Base-by-base conservation (phyloP, 2,888 invertebrate species). In the Clepsis dumicolana region DNA sequence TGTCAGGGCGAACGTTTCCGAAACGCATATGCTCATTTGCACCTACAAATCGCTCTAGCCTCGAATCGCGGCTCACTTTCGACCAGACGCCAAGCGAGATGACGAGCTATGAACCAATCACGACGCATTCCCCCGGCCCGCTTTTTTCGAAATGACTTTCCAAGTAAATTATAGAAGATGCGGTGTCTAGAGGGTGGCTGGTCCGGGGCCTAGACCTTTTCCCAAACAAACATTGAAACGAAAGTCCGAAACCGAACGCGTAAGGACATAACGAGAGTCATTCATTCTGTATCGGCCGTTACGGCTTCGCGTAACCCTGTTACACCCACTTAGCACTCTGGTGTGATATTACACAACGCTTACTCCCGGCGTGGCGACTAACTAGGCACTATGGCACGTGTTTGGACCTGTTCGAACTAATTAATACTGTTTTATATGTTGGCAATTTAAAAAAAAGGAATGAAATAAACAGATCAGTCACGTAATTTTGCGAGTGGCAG, bases 331-430 rank as follows among this genome's bases (percentile, higher is more conserved):
- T 91, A 85, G 80, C 90, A 85, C 82, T 75, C 80, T 79, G 83
- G 90, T 91, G 91, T 75, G 83, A 91, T 78, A 82, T 90, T 89
- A 85, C 89, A 84, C 84, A 89, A 90, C 85, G 52, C 61, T 70
- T 70, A 72, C 71, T 71, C 24, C 52, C 61, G 56, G 57, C 80
- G 76, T 75, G 72, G 80, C 75, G 77, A 75, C 77, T n/a, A n/a
- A n/a, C 44, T 73, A 73, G 74, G 50, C 70, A 68, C 75, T 73
- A 74, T 73, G 71, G 77, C 74, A 77, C 73, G 53, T 65, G 73
- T 74, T 74, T 70, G 71, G 66, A 60, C 69, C 70, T 69, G 65
- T 75, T 65, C 66, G 63, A 7, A 56, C 35, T 4, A 56, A 56
- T 35, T 56, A 56, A 56, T 56, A 48, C 21, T 4, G 48, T 21